phyloP scores from a whole-genome alignment of 2,888 invertebrate species.

The Sisyra terminalis region DNA sequence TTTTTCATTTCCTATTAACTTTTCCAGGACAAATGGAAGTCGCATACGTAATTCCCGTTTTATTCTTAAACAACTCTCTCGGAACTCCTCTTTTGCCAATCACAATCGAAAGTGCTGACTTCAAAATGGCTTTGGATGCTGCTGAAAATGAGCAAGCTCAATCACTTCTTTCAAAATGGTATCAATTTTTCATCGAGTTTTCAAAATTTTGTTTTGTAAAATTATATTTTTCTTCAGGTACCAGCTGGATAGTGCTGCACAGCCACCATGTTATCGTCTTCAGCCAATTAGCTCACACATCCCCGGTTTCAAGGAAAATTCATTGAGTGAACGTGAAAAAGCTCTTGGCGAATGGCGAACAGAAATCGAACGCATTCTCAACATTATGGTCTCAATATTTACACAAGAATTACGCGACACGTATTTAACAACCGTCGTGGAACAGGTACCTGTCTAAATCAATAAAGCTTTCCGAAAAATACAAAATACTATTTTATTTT shows the following conservation, averaged over 20 bases:
- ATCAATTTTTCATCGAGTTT: constrained; percentile 10
- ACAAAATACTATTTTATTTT: constrained; percentile 11
- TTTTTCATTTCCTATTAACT: neutral
- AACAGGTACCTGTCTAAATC: constrained; percentile 36
- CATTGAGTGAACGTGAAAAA: constrained; percentile 28
- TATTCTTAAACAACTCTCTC: constrained; percentile 62
- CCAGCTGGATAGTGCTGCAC: constrained; percentile 49
- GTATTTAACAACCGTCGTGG: constrained; percentile 64
- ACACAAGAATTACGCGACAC: constrained; percentile 63
- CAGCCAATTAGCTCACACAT: constrained; percentile 38
- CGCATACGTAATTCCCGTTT: constrained; percentile 58
- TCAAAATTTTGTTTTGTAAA: neutral
- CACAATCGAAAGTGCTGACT: constrained; percentile 63
- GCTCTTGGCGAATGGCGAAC: constrained; percentile 35
- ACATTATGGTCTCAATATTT: constrained; percentile 50
- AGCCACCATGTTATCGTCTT: constrained; percentile 61
- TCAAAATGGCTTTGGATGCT: constrained; percentile 53
- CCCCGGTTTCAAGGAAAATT: constrained; percentile 30
- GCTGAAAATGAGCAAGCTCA: constrained; percentile 44
- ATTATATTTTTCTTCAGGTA: constrained; percentile 35
- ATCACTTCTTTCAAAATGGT: constrained; percentile 49
- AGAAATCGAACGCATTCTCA: constrained; percentile 44
- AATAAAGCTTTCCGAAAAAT: neutral
- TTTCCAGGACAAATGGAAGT: constrained; percentile 50
- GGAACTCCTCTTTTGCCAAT: constrained; percentile 62